These are phyloP conservation scores for Halichoerus grypus DNA, from an alignment of 2,113 vertebrate genomes.

Conservation along the genomic window DNA sequence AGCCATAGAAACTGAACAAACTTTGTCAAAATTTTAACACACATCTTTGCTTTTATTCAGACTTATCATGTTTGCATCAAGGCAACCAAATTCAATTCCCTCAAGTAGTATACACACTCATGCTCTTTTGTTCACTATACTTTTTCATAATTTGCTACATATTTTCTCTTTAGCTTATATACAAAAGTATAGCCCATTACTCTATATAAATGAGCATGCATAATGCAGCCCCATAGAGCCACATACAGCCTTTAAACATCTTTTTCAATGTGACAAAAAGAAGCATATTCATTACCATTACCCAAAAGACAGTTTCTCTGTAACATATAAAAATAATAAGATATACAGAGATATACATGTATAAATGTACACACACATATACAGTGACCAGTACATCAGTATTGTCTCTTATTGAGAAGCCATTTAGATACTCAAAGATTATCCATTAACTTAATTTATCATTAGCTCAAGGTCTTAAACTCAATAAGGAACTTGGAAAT, in stretches of 20 bases:
- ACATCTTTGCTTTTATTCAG: slow-evolving; percentile 1
- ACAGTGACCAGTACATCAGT: background rate
- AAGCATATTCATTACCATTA: background rate
- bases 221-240: rapidly evolving
- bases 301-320: background rate
- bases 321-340: background rate
- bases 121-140: background rate
- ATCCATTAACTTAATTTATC: background rate
- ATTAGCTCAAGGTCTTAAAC: background rate
- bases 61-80: background rate
- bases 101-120: background rate
- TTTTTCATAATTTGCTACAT: background rate
- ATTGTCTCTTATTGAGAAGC: background rate
- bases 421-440: background rate
- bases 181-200: background rate
- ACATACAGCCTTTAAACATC: background rate
- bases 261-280: background rate
- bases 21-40: background rate
- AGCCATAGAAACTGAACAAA: background rate
- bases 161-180: background rate
- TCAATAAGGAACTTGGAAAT: background rate
- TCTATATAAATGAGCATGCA: background rate
- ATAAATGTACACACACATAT: background rate
- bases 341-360: background rate
- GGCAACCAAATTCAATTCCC: background rate